phyloP scores from a whole-genome alignment of 2,797 vertebrate species.

The Xenops minutus region DNA sequence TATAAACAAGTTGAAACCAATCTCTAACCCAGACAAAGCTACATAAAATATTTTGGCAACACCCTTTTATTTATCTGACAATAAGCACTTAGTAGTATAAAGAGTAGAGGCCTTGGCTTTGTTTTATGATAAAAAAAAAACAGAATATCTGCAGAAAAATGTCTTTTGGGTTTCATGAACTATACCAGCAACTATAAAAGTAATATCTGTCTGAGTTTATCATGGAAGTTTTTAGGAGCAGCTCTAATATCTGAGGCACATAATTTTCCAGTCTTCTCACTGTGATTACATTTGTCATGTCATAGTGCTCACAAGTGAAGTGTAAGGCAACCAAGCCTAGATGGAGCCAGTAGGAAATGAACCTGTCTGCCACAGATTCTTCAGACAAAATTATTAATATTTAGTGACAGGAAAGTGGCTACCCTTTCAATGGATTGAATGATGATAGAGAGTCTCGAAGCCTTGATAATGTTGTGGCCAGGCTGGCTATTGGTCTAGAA shows the following conservation, averaged over 20 bases:
- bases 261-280: constrained; percentile 52
- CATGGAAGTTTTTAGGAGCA: constrained; percentile 48
- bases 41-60: background rate
- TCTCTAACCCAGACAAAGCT: background rate
- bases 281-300: constrained; percentile 71
- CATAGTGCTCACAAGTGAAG: background rate
- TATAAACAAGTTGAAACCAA: background rate
- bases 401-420: constrained; percentile 55
- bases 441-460: constrained; percentile 60
- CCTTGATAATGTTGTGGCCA: constrained; percentile 60
- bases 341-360: constrained; percentile 70
- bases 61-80: background rate
- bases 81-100: background rate
- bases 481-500: constrained; percentile 40
- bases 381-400: constrained; percentile 66
- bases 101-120: background rate
- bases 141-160: constrained; percentile 19
- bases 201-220: constrained; percentile 37
- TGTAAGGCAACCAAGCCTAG: constrained; percentile 50
- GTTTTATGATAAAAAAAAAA: background rate
- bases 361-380: constrained; percentile 67
- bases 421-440: constrained; percentile 23
- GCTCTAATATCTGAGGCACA: constrained; percentile 47
- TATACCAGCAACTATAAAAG: constrained; percentile 17
- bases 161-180: constrained; percentile 25